Evolutionary conservation across 2,888 invertebrate species (phyloP).

Genomic region (Stenchaetothrips biformis): DNA sequence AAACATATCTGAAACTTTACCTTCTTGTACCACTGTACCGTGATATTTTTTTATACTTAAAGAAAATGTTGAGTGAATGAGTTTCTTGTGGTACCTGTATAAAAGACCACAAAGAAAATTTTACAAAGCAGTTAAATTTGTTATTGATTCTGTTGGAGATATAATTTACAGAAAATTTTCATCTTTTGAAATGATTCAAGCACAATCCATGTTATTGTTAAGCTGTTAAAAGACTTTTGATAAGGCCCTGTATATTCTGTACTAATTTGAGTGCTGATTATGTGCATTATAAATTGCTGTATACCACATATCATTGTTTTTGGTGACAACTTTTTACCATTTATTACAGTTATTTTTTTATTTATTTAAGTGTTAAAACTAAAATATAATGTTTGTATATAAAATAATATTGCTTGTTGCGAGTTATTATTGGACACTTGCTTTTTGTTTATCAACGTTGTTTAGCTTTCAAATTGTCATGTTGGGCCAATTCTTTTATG

Average conservation of each 20-base stretch:
- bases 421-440: not conserved
- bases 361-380: not conserved
- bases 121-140: no score
- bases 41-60: conserved; percentile 3
- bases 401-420: conserved; percentile 11
- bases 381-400: not conserved
- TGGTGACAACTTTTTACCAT: not conserved
- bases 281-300: no score
- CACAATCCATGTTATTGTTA: no score
- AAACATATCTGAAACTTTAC: not conserved
- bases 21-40: conserved; percentile 1
- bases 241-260: no score
- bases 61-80: not conserved
- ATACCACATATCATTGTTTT: not conserved
- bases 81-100: no score
- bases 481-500: not conserved
- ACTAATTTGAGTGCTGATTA: no score
- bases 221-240: not conserved
- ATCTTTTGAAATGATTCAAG: no score
- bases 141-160: no score
- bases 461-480: not conserved
- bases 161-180: not conserved
- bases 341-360: not conserved
- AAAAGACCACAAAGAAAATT: no score
- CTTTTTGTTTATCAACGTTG: not conserved